Conservation (phyloP, 2,113 vertebrate genomes). For the Merops nubicus region DNA sequence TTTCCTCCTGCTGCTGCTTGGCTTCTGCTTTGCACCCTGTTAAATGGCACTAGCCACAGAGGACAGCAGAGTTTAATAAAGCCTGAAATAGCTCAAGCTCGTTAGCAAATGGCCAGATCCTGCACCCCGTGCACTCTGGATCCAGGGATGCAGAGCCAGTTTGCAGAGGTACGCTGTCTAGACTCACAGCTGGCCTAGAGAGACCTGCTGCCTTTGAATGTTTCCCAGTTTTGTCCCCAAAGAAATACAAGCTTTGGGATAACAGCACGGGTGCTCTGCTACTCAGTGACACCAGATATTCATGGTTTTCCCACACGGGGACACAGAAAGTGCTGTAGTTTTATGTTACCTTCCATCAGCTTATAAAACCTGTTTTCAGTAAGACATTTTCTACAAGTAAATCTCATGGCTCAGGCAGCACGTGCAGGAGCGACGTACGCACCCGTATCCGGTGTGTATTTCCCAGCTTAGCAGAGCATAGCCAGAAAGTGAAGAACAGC, state of each 20-base stretch:
- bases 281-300: not conserved
- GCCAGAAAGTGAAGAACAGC: not conserved
- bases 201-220: not conserved
- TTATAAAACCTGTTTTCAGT: not conserved
- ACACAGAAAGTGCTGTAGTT: not conserved
- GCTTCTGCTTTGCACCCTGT: not conserved
- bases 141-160: not conserved
- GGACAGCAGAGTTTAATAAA: not conserved
- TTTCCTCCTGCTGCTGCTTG: conserved; percentile 28
- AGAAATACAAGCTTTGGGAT: not conserved
- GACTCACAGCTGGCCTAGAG: not conserved
- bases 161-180: not conserved
- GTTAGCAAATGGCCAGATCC: not conserved
- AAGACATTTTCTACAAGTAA: not conserved
- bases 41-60: not conserved
- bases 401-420: not conserved
- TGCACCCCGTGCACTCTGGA: not conserved
- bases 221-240: not conserved
- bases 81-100: not conserved
- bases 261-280: rapidly evolving
- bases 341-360: not conserved
- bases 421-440: not conserved
- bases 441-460: not conserved
- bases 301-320: not conserved
- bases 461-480: not conserved